phyloP scores from a whole-genome alignment of 2,113 vertebrate genomes.

The Scatophagus argus region DNA sequence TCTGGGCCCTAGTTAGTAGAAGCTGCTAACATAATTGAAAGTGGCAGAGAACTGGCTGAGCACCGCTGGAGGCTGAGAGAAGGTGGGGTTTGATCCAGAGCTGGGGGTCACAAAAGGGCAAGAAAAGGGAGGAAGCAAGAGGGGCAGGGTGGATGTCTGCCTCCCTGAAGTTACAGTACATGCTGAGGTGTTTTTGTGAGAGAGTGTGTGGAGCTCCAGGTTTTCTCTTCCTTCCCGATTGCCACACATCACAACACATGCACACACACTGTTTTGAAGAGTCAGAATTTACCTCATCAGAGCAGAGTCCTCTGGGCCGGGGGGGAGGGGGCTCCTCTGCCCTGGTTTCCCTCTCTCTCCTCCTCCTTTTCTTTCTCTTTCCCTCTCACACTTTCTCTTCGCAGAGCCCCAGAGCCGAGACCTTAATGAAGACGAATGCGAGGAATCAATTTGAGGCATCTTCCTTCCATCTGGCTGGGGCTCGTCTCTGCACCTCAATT shows the following conservation, averaged over 20 bases:
- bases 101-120: conserved; percentile 30
- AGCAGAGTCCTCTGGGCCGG: conserved; percentile 43
- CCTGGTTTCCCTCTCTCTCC: conserved; percentile 41
- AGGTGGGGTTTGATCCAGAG: conserved; percentile 21
- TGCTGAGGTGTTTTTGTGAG: conserved; percentile 29
- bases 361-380: conserved; percentile 42
- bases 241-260: conserved; percentile 3
- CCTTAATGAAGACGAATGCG: conserved; percentile 87
- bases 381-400: conserved; percentile 45
- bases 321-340: conserved; percentile 47
- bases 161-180: conserved; percentile 6
- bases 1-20: conserved; percentile 55
- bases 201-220: conserved; percentile 23
- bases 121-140: conserved; percentile 13
- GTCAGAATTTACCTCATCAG: conserved; percentile 65
- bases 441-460: conserved; percentile 85
- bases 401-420: conserved; percentile 72
- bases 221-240: conserved; percentile 8
- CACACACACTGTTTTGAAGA: conserved; percentile 34
- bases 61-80: conserved; percentile 48
- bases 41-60: conserved; percentile 56
- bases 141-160: conserved; percentile 13
- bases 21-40: conserved; percentile 64
- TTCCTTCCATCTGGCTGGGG: conserved; percentile 82
- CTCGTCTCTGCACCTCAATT: conserved; percentile 82